Evolutionary conservation across 2,113 vertebrate genomes (phyloP).

Genomic region (Ictalurus punctatus): DNA sequence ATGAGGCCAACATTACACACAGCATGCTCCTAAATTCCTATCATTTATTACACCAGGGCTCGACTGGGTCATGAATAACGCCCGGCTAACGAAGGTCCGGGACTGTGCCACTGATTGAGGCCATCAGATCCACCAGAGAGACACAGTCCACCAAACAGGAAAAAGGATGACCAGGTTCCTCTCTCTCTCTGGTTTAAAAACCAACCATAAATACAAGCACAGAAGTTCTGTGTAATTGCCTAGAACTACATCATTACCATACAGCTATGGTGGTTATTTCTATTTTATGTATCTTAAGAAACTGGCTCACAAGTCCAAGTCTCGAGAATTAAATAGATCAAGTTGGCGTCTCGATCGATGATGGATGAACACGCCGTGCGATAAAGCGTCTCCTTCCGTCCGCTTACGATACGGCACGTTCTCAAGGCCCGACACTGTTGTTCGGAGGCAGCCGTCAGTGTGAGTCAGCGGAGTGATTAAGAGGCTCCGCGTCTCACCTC

Average conservation of each 20-base stretch:
- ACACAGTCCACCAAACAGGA: background rate
- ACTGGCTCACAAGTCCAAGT: too few relatives aligned
- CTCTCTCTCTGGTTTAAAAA: background rate
- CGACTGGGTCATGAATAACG: background rate
- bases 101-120: background rate
- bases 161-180: background rate
- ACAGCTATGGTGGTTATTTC: background rate
- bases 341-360: too few relatives aligned
- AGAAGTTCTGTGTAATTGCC: background rate
- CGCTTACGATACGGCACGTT: too few relatives aligned
- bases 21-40: constrained; percentile 18
- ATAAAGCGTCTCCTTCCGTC: too few relatives aligned
- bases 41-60: constrained; percentile 15
- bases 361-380: too few relatives aligned
- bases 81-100: background rate
- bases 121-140: background rate
- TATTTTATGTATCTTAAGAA: background rate
- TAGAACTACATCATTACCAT: background rate
- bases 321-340: too few relatives aligned
- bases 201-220: background rate
- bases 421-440: too few relatives aligned
- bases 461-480: constrained; percentile 50
- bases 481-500: constrained; percentile 47
- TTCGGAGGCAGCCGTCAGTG: constrained; percentile 68
- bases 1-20: background rate